phyloP scores from a whole-genome alignment of 2,797 vertebrate genomes.

The Tenualosa ilisha region DNA sequence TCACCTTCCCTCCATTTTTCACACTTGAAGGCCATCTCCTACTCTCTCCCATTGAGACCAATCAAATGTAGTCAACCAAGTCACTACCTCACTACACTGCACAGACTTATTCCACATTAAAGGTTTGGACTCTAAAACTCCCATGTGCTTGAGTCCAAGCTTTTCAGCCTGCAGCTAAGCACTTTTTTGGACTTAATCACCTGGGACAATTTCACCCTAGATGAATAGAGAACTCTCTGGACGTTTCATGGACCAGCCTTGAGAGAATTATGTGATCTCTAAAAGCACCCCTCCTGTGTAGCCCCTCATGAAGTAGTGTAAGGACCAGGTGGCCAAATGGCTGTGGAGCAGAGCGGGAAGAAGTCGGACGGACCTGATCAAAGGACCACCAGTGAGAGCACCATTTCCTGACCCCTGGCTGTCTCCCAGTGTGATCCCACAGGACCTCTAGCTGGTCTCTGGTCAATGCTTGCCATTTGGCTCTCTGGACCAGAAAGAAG shows the following conservation, averaged over 20 bases:
- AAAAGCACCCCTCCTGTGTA: not conserved
- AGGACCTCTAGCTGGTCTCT: not conserved
- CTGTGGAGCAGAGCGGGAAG: not conserved
- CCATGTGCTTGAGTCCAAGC: too few species aligned
- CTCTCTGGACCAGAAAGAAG: not conserved
- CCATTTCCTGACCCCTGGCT: not conserved
- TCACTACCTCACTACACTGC: not conserved
- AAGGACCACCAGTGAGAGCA: conserved; percentile 5
- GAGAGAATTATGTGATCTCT: not conserved
- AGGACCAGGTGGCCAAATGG: conserved; percentile 26
- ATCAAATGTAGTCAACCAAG: not conserved
- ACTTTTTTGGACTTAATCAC: too few species aligned
- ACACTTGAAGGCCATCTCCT: not conserved
- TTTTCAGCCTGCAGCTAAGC: too few species aligned
- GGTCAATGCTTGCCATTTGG: conserved; percentile 33
- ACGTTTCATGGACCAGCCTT: not conserved
- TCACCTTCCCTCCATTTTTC: not conserved
- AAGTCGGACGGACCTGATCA: conserved; percentile 13
- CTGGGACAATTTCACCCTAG: not conserved
- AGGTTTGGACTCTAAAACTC: too few species aligned
- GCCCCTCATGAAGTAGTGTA: not conserved
- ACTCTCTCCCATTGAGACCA: not conserved
- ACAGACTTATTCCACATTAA: not conserved
- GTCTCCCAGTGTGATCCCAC: conserved; percentile 11
- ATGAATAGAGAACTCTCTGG: not conserved